A percentile compares a stretch with the other conserved stretches of the same genome.
Evolutionary conservation across 2,888 invertebrate genomes (phyloP).

Genomic region (Asteroscopus sphinx): DNA sequence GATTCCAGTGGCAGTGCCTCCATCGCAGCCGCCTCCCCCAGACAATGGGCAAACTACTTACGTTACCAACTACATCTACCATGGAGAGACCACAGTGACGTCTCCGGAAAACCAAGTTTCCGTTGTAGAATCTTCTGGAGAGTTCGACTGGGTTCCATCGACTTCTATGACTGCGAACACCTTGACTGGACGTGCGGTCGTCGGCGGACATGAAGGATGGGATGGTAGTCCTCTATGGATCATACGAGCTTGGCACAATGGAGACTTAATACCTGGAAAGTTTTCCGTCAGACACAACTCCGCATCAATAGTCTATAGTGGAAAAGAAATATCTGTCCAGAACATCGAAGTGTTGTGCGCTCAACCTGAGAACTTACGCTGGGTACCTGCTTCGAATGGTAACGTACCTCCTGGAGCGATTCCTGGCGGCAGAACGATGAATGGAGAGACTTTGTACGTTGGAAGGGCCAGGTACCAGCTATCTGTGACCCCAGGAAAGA

Average conservation of each 20-base stretch:
- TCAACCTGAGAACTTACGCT: constrained; percentile 78
- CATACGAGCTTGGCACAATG: constrained; percentile 83
- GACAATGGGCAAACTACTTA: constrained; percentile 69
- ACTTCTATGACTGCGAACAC: constrained; percentile 76
- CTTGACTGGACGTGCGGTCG: constrained; percentile 79
- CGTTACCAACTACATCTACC: constrained; percentile 84
- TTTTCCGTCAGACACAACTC: constrained; percentile 82
- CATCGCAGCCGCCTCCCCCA: constrained; percentile 51
- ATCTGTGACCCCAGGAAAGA: constrained; percentile 90
- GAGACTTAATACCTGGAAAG: constrained; percentile 85
- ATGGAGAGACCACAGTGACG: constrained; percentile 73
- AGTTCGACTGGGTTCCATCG: constrained; percentile 82
- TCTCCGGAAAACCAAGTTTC: constrained; percentile 67
- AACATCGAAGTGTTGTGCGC: constrained; percentile 84
- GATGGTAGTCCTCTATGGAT: constrained; percentile 87
- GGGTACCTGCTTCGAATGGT: constrained; percentile 88
- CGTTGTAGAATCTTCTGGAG: constrained; percentile 79
- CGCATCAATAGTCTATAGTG: constrained; percentile 79
- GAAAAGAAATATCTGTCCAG: constrained; percentile 82
- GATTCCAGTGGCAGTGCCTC: constrained; percentile 73
- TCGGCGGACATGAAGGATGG: constrained; percentile 86
- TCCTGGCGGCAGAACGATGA: constrained; percentile 84
- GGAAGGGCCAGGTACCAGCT: constrained; percentile 89
- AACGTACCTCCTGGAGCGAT: constrained; percentile 89
- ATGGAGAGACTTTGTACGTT: constrained; percentile 87